Evolutionary conservation across 2,113 vertebrate genomes (phyloP), one percentile per base, ranked within the genome.

Genomic region (Rissa tridactyla): DNA sequence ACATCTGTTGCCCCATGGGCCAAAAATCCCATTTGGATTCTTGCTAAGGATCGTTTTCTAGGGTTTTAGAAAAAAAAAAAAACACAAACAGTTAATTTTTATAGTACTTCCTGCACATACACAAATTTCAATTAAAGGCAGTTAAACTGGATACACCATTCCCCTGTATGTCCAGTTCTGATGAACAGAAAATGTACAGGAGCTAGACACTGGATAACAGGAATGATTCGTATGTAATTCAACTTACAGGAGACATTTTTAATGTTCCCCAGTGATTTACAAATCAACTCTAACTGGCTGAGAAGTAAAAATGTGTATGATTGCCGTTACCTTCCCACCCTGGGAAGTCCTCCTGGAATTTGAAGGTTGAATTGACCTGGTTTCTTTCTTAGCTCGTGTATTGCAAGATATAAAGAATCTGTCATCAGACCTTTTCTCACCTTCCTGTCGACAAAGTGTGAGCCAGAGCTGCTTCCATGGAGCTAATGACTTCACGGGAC

Each of bases 321-420:
- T 82, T 92, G 81, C 75, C 86, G 90, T 90, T 93, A 86, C 82
- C 71, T 82, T 58, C n/a, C 66, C 69, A 69, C 49, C 75, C 62
- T 77, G 77, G 58, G 79, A 69, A 92, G 38, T 36, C 86, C 86
- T 94, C 54, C 58, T 66, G 84, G 78, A 93, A 90, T 95, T 7
- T 88, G 62, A 83, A 94, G 78, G 89, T 96, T 94, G 93, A 38
- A 38, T 55, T 92, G 92, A 95, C 95, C 96, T 86, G 84, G 46
- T 92, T 95, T 87, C 92, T 80, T 89, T 85, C 75, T 80, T 80
- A 92, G 73, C 78, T 95, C 42, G 2, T 36, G 70, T 79, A 94
- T 76, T 27, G 2, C 54, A 69, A 64, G 91, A 87, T 66, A 57
- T 42, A 84, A 91, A 82, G 62, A 84, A 49, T 87, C 88, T 89